A percentile compares a stretch with the other conserved stretches of the same genome.
These are phyloP conservation scores for Percina caprodes DNA, from an alignment of 2,113 vertebrate species.

Conservation along the genomic window DNA sequence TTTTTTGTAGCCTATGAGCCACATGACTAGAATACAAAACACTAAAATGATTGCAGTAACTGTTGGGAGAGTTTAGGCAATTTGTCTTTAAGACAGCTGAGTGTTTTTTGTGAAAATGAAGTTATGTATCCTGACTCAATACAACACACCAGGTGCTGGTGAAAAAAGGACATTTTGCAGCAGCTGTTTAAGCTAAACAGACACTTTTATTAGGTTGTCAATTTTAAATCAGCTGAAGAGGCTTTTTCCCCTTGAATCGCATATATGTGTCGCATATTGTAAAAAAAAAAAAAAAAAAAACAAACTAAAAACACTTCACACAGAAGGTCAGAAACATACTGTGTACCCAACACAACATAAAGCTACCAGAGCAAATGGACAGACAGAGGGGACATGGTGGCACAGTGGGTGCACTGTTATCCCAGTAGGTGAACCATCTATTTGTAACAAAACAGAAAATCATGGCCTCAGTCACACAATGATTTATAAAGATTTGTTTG, in stretches of 20 bases:
- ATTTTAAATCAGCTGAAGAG: background rate
- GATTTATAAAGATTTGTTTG: slow-evolving; percentile 15
- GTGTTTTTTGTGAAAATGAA: slow-evolving; percentile 5
- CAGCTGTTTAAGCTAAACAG: slow-evolving; percentile 5
- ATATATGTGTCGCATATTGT: background rate
- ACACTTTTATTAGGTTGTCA: background rate
- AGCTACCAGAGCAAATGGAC: background rate
- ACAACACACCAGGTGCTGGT: background rate
- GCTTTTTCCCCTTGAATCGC: background rate
- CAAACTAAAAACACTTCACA: background rate
- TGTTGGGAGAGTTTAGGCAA: slow-evolving; percentile 2
- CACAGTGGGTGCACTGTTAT: slow-evolving; percentile 9
- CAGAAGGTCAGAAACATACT: slow-evolving; percentile 14
- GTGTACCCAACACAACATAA: slow-evolving; percentile 1
- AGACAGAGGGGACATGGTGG: background rate
- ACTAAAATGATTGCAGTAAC: slow-evolving; percentile 30
- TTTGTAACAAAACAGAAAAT: slow-evolving; percentile 8
- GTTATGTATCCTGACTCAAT: slow-evolving; percentile 16
- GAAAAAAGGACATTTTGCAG: slow-evolving; percentile 14
- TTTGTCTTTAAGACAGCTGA: slow-evolving; percentile 34
- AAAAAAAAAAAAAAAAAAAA: too few species aligned
- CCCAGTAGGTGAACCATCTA: slow-evolving; percentile 24
- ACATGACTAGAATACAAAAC: slow-evolving; percentile 12
- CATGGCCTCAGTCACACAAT: background rate
- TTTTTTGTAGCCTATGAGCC: slow-evolving; percentile 40